These are phyloP conservation scores for Garrulus glandarius DNA, from an alignment of 2,797 vertebrate species.

Conservation along the genomic window DNA sequence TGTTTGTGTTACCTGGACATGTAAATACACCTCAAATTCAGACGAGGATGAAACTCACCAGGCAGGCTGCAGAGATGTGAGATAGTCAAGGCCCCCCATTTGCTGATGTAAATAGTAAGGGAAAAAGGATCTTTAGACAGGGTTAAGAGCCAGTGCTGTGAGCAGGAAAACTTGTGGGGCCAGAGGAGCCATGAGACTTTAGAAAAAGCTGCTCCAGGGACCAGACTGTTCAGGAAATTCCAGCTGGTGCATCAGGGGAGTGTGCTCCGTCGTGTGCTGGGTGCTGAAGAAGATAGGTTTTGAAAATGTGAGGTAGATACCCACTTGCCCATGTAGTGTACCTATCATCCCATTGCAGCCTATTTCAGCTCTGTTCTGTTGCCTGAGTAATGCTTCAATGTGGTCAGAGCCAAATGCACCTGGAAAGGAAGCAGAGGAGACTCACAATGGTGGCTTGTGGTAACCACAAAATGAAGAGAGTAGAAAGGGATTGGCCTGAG, in stretches of 20 bases:
- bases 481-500: not conserved
- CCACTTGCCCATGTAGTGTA: not conserved
- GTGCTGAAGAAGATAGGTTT: not conserved
- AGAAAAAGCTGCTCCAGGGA: not conserved
- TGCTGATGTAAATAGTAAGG: not conserved
- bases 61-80: not conserved
- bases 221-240: not conserved
- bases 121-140: not conserved
- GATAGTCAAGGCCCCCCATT: not conserved
- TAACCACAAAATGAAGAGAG: not conserved
- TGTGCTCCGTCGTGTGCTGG: not conserved
- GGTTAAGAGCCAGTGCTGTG: not conserved
- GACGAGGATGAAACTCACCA: not conserved
- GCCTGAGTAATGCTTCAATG: not conserved
- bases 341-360: not conserved
- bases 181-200: not conserved
- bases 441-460: not conserved
- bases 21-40: not conserved
- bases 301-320: not conserved
- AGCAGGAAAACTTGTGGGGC: not conserved
- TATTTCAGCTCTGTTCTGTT: not conserved
- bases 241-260: not conserved
- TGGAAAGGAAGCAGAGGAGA: not conserved
- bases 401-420: not conserved
- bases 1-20: not conserved